Base-by-base conservation (phyloP, 35 echinoderm and acorn worm genomes). In the Apostichopus parvimensis region DNA sequence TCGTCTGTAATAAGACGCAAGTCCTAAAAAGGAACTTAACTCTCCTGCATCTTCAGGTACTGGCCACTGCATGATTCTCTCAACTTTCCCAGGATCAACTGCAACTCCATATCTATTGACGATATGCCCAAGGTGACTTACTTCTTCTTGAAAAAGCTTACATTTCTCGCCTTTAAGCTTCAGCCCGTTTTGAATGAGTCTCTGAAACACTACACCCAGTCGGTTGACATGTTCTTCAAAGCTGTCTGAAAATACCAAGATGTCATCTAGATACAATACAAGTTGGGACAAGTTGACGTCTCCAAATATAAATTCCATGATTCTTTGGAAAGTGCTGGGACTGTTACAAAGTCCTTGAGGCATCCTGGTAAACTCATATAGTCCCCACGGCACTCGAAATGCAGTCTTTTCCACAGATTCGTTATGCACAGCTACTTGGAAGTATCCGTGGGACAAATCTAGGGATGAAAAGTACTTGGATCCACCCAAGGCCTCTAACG, bases 161-260 rank as follows among this genome's bases (percentile, higher is more conserved):
- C 93, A 96, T 73, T 96, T 94, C 45, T 94, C 76, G 4, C 75
- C 87, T 25, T 92, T 92, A 28, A 95, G 77, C 88, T 87, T 95
- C 11, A 95, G 82, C 6, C 94, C 94, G 57, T 93, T 8, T 3
- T 18, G 4, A 8, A 4, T n/a, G n/a, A 95, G 75, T 34, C 94
- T 12, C 7, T 62, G 6, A 62, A 95, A 92, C 17, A 95, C 91
- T 10, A 18, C 68, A 9, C 87, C 66, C 4, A 94, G 79, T 13
- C 91, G 65, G 24, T 12, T 11, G 12, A 94, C 7, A 62, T 92
- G 89, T 77, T 94, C 90, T 2, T 92, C 90, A n/a, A 94, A 83
- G 57, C 18, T 92, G 8, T 15, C 12, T 15, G 91, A 93, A 78
- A 94, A 94, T 18, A 94, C 56, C n/a, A 94, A 57, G 18, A 94